Base-by-base conservation (phyloP, 2,888 invertebrate species). In the Chymomyza fuscimana region DNA sequence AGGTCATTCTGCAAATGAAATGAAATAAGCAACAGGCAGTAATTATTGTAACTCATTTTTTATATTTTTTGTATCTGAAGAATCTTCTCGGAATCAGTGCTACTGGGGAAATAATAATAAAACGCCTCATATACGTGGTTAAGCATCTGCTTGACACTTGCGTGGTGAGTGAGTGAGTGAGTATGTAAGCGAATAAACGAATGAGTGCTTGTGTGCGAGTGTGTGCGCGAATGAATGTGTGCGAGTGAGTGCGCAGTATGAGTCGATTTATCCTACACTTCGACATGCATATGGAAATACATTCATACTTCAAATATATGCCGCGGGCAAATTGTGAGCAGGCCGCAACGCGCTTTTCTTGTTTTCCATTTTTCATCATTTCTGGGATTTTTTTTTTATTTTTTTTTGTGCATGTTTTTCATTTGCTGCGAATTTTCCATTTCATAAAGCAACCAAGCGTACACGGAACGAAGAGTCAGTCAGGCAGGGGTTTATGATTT, bases 401-500 rank as follows among this genome's bases (percentile, higher is more conserved):
- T 70, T 69, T 54, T 73, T 60, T 32, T 19, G 9, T 60, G 9
- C 63, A 68, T 82, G 72, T 77, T 83, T 83, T 81, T 84, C 77
- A 86, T 81, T 82, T 83, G 83, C 63, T 72, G 86, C 79, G 74
- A 80, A 87, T 87, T 83, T 83, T 87, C 88, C 83, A 83, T 83
- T 83, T 87, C 83, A 83, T 83, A 87, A 88, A 86, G 82, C 88
- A 87, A 74, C 74, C 10, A 81, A 80, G 70, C 68, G 78, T 12
- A 46, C 40, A 46, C 40, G 40, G 6, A 46, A 46, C 40, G 40
- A 46, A 46, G 40, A 46, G 12, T 46, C 40, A 46, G 40, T 46
- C 40, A 80, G 81, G 67, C 76, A 88, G 79, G 86, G 79, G 84
- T 87, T 86, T 86, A 87, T 84, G 88, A 85, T 83, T 88, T 80